A percentile compares a stretch with the other conserved stretches of the same genome.
These are phyloP conservation scores for Nycticryphes semicollaris DNA, from an alignment of 2,113 vertebrate species.

Conservation along the genomic window DNA sequence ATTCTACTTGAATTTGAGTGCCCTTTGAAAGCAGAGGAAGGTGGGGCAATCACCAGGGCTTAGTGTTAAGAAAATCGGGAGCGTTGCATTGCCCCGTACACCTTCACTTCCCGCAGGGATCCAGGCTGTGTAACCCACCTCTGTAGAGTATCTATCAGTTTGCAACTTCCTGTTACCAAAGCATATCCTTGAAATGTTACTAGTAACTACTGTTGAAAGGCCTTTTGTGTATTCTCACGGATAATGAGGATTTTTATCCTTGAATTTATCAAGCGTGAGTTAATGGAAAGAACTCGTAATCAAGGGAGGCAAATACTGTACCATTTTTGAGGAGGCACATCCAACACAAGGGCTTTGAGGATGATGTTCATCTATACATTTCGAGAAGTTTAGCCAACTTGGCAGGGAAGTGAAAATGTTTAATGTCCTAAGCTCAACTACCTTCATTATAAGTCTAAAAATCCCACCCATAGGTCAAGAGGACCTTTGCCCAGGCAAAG, in stretches of 20 bases:
- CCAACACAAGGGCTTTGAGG: background rate
- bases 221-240: background rate
- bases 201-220: background rate
- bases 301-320: background rate
- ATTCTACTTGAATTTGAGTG: background rate
- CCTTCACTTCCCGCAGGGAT: background rate
- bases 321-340: background rate
- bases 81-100: rapidly evolving
- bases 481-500: background rate
- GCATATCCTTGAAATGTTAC: background rate
- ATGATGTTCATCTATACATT: background rate
- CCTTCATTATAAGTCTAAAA: background rate
- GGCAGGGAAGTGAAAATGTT: background rate
- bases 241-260: background rate
- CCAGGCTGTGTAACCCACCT: background rate
- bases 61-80: background rate
- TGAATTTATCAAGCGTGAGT: background rate
- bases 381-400: background rate
- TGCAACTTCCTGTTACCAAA: background rate
- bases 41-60: background rate
- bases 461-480: background rate
- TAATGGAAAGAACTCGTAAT: background rate
- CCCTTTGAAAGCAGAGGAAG: background rate
- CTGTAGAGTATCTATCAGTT: background rate
- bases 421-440: background rate